Evolutionary conservation across 2,113 vertebrate genomes (phyloP).

Genomic region (Callithrix jacchus): DNA sequence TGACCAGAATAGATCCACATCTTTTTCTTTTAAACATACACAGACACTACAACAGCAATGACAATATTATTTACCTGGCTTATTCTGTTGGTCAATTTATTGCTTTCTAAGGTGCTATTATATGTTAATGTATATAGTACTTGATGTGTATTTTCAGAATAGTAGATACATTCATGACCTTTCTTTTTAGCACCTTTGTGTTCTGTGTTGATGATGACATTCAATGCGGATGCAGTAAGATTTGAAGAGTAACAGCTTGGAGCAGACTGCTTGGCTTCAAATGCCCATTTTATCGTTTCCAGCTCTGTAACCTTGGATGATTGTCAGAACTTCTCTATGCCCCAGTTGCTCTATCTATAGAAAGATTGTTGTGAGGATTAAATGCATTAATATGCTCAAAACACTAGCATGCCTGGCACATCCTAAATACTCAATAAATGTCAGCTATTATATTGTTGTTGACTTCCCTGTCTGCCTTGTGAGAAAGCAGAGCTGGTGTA

Average conservation of each 20-base stretch:
- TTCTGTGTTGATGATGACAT: background rate
- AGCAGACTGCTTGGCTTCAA: background rate
- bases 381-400: background rate
- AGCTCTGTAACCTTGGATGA: background rate
- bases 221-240: background rate
- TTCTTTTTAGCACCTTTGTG: background rate
- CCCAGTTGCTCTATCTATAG: background rate
- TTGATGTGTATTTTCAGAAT: conserved; percentile 26
- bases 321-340: background rate
- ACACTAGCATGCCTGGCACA: background rate
- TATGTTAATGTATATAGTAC: background rate
- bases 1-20: background rate
- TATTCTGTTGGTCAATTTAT: background rate
- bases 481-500: background rate
- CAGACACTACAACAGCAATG: background rate
- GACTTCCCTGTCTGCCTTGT: background rate
- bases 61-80: background rate
- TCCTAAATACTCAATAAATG: background rate
- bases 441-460: background rate
- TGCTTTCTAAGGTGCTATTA: background rate
- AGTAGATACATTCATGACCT: background rate
- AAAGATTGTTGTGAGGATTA: background rate
- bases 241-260: background rate
- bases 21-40: background rate
- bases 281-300: background rate